A percentile compares a stretch with the other conserved stretches of the same genome.
Conservation (phyloP, 2,797 vertebrate species). For the Onychomys arenicola region DNA sequence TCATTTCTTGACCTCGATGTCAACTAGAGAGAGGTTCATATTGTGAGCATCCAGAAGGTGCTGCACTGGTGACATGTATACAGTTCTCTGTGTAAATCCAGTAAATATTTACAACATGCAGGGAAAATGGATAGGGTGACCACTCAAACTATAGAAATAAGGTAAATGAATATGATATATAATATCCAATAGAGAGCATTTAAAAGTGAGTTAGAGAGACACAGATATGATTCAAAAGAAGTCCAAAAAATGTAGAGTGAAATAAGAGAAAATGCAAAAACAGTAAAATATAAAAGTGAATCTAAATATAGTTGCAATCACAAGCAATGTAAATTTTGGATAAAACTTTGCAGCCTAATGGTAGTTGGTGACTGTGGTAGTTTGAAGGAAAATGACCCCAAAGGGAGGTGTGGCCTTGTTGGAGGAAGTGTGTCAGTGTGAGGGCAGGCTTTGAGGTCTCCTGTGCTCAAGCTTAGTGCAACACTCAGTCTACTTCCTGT, state of each 20-base stretch:
- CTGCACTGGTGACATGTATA: not conserved
- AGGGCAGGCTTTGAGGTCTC: not conserved
- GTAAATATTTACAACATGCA: not conserved
- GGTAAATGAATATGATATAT: not conserved
- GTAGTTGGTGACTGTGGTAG: not conserved
- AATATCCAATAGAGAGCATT: not conserved
- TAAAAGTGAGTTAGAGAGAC: not conserved
- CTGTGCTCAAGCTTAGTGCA: not conserved
- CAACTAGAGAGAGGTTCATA: not conserved
- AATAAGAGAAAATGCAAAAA: constrained; percentile 4
- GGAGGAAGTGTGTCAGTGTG: not conserved
- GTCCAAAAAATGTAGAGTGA: not conserved
- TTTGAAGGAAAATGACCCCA: not conserved
- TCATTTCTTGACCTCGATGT: not conserved
- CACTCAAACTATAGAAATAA: not conserved
- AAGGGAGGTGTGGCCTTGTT: not conserved
- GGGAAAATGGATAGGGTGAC: not conserved
- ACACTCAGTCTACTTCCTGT: not conserved
- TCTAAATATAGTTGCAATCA: constrained; percentile 19
- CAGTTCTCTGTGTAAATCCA: constrained; percentile 17
- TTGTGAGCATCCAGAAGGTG: not conserved
- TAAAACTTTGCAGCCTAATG: not conserved
- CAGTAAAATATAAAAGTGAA: not conserved
- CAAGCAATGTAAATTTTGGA: constrained; percentile 12
- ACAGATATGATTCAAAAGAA: not conserved